Evolutionary conservation across 2,888 invertebrate species (phyloP), one percentile per base, ranked within the genome.

Genomic region (Nomada lathburiana): DNA sequence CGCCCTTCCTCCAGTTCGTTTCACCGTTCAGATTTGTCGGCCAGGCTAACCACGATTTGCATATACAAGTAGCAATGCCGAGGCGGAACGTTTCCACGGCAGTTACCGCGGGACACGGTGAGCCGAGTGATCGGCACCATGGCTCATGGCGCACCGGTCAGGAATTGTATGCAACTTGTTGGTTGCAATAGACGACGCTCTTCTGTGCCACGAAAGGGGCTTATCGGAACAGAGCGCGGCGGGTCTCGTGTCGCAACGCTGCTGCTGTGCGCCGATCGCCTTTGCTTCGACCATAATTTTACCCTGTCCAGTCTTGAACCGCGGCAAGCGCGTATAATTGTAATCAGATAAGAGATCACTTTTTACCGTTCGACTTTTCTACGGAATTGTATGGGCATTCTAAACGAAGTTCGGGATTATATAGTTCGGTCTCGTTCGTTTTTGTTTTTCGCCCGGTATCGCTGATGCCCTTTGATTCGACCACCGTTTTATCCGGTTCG

Each of bases 51-150:
- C 68, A 23, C 77, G 69, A 86, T 87, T 86, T 87, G 74, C 87
- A 86, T 87, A 74, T 64, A 76, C 78, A 83, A 86, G 86, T 84
- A 63, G 84, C 84, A 83, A 84, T 81, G 82, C 80, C 75, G 84
- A 23, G 71, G 76, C 74, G 57, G 16, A 83, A 69, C 75, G 72
- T 47, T 84, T 84, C 86, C 82, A 82, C 74, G 75, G 75, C 63
- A 69, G 72, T 82, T 74, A 68, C 71, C 53, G 59, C 69, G 55
- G n/a, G 64, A 72, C 69, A 67, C 69, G 64, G 69, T 67, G 44
- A 74, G 52, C 20, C 74, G 68, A 50, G 62, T 67, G 73, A 78
- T 82, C 78, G 64, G 63, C 23, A 62, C 23, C 29, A 68, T 57
- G 63, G 59, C 60, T 73, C 71, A 70, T 29, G 26, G 60, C 55